Evolutionary conservation across 2,113 vertebrate genomes (phyloP), one percentile per base, ranked within the genome.

Genomic region (Cacatua alba): DNA sequence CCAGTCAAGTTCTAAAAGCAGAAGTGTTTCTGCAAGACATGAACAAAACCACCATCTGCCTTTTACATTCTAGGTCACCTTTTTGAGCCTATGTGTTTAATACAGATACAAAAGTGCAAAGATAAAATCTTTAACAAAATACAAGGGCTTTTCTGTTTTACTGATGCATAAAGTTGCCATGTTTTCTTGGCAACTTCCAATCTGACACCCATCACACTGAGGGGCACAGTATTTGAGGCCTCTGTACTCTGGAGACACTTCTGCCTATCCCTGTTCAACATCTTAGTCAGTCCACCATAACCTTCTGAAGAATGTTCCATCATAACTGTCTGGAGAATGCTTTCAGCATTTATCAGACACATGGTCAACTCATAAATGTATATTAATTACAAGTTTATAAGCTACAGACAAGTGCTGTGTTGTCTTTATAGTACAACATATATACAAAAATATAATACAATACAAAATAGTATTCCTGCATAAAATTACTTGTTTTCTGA

Each of bases 351-450:
- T 84, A 51, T 37, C 37, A 63, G 60, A 86, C 39, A 84, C 4
- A 25, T 4, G 2, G 23, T 68, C 23, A 82, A 37, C 28, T 81
- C 3, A 0, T 28, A 81, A 17, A 2, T 31, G 7, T 53, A 6
- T 31, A 53, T 65, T 46, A 59, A 37, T 48, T 51, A 67, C 1
- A 77, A 62, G 18, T 21, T 17, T 48, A 68, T 25, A 35, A 70
- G 68, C 39, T 60, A 37, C 81, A 59, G 39, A 55, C 11, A 84
- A 72, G 11, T 46, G 19, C 43, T 77, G 44, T 37, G 23, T 37
- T 37, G 35, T 37, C 35, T 37, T 37, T 37, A 37, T 37, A 37
- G 35, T 37, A 37, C 35, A 37, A 37, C 35, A 37, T 37, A 37
- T 37, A 37, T 37, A 37, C 35, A 37, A 37, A 37, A 37, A 37